Conservation (phyloP, 30 jellyfish, hydroid and myxozoan species). For the Aurelia sp. region DNA sequence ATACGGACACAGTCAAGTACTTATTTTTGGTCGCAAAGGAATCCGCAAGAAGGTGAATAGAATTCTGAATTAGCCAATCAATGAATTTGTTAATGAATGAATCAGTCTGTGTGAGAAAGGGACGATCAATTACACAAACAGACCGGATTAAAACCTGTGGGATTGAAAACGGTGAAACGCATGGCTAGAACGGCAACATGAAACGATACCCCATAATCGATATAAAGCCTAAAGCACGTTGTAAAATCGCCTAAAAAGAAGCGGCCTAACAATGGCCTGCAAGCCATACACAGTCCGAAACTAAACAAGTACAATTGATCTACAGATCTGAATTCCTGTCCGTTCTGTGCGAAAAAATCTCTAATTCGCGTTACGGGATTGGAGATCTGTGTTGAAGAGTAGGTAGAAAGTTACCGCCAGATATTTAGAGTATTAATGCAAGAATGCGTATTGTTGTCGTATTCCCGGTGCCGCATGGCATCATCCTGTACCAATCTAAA, state of each 20-base stretch:
- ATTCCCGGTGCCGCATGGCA: slow-evolving; percentile 41
- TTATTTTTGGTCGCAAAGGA: slow-evolving; percentile 22
- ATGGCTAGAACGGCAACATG: slow-evolving; percentile 68
- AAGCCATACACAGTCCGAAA: slow-evolving; percentile 69
- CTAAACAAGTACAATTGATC: slow-evolving; percentile 65
- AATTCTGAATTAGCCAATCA: slow-evolving; percentile 41
- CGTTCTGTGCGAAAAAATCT: slow-evolving; percentile 60
- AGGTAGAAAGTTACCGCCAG: slow-evolving; percentile 58
- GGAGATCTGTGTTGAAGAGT: slow-evolving; percentile 53
- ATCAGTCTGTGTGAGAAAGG: slow-evolving; percentile 27
- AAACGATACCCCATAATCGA: slow-evolving; percentile 51
- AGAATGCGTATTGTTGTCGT: slow-evolving; percentile 1
- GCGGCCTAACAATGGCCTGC: slow-evolving; percentile 71
- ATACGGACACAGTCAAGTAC: slow-evolving; percentile 13
- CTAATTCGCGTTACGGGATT: slow-evolving; percentile 65
- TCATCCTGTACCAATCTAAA: background rate
- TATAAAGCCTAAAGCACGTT: slow-evolving; percentile 70
- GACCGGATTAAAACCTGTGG: slow-evolving; percentile 61
- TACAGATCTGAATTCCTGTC: slow-evolving; percentile 66
- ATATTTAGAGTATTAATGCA: slow-evolving; percentile 38
- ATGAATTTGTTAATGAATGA: slow-evolving; percentile 26
- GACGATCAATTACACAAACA: slow-evolving; percentile 59
- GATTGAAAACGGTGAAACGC: slow-evolving; percentile 51
- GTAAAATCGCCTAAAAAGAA: slow-evolving; percentile 57
- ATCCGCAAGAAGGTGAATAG: slow-evolving; percentile 32